These are phyloP conservation scores for Pelusios castaneus DNA, from an alignment of 2,113 vertebrate genomes.

Conservation along the genomic window DNA sequence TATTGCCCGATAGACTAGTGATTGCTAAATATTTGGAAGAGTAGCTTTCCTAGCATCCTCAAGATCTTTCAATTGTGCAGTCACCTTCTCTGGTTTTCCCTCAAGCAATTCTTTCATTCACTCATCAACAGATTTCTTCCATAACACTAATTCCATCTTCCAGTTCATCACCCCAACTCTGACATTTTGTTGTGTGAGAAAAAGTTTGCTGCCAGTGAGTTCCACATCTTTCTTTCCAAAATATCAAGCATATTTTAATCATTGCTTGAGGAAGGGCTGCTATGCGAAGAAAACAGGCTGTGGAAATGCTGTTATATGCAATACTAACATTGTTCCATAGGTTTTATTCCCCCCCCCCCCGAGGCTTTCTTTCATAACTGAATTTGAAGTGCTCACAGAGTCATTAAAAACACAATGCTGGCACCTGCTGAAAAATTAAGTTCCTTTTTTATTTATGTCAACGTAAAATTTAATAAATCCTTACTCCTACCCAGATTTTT, in stretches of 20 bases:
- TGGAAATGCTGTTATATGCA: not conserved
- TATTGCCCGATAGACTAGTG: not conserved
- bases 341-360: not conserved
- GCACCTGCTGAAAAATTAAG: rapidly evolving
- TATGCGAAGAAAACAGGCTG: not conserved
- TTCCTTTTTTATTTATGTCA: not conserved
- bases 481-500: not conserved
- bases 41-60: not conserved
- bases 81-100: not conserved
- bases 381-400: not conserved
- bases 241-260: not conserved
- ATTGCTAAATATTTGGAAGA: not conserved
- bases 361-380: not conserved
- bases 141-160: not conserved
- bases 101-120: not conserved
- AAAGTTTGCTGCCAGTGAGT: not conserved
- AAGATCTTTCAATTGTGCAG: not conserved
- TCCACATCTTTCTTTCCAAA: not conserved
- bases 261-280: not conserved
- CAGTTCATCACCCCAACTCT: not conserved
- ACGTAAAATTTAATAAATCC: not conserved
- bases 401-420: not conserved
- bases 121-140: not conserved
- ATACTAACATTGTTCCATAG: not conserved
- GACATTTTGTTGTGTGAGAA: not conserved